phyloP scores from a whole-genome alignment of 2,888 invertebrate genomes.

The Stratiomys singularior region DNA sequence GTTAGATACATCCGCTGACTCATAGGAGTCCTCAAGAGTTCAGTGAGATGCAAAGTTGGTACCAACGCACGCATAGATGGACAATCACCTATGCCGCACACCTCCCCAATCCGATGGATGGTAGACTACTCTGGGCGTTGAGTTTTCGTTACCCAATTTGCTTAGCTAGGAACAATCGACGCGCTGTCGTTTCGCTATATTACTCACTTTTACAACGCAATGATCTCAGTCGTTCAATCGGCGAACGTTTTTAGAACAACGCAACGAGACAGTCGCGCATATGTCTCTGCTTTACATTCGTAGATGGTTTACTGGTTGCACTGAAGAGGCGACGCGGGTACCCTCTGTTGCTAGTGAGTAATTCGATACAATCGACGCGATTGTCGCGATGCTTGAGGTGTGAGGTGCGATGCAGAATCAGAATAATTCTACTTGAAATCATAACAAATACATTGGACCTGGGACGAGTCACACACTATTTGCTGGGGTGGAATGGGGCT shows the following conservation, averaged over 20 bases:
- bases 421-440: neutral
- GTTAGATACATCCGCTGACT: conserved; percentile 41
- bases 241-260: neutral
- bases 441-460: neutral
- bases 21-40: conserved; percentile 35
- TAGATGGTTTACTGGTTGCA: neutral
- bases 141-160: conserved; percentile 24
- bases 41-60: neutral
- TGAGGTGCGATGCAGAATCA: neutral
- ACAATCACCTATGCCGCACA: neutral
- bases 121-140: neutral
- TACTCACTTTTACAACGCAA: conserved; percentile 11
- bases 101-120: neutral
- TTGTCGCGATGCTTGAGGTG: neutral
- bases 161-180: neutral
- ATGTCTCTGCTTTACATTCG: neutral
- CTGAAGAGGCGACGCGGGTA: too few relatives aligned
- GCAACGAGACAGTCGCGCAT: neutral
- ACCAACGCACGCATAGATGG: neutral
- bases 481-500: neutral
- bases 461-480: neutral
- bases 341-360: conserved; percentile 20
- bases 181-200: neutral
- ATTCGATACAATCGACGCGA: conserved; percentile 13
- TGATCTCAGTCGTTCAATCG: neutral